These are phyloP conservation scores for Lophura nycthemera DNA, from an alignment of 2,113 vertebrate species.

Conservation along the genomic window DNA sequence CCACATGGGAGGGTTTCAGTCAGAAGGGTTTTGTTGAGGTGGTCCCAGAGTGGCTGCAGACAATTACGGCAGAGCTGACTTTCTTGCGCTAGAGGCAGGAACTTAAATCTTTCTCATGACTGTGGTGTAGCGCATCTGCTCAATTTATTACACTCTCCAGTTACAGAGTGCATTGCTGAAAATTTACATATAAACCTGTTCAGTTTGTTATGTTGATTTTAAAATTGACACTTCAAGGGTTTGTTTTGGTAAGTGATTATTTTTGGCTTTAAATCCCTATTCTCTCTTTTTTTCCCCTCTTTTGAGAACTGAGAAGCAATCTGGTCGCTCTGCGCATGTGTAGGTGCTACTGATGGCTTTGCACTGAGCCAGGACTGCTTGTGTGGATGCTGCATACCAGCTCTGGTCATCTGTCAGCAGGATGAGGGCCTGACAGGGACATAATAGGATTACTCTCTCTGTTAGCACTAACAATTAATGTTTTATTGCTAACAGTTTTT, in stretches of 20 bases:
- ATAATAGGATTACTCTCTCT: neutral
- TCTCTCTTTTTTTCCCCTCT: neutral
- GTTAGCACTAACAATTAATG: neutral
- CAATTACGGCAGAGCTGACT: neutral
- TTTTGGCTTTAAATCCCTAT: neutral
- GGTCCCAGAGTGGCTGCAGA: neutral
- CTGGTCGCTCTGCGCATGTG: accelerated
- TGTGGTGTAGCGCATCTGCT: neutral
- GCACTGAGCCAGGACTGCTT: neutral
- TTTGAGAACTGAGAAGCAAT: neutral
- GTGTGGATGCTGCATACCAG: neutral
- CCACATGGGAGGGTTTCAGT: neutral
- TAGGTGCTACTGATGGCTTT: neutral
- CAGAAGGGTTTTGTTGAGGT: neutral
- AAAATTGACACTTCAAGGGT: neutral
- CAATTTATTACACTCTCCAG: neutral
- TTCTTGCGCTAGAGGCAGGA: neutral
- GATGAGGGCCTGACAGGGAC: neutral
- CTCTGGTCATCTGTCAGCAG: neutral
- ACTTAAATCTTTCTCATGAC: neutral
- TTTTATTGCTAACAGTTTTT: neutral
- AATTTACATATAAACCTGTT: neutral
- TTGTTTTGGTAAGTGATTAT: neutral
- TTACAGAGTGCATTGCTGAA: neutral
- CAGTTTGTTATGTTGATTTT: neutral